These are phyloP conservation scores for Ceratina calcarata DNA, from an alignment of 1,140 invertebrate genomes.

Conservation along the genomic window DNA sequence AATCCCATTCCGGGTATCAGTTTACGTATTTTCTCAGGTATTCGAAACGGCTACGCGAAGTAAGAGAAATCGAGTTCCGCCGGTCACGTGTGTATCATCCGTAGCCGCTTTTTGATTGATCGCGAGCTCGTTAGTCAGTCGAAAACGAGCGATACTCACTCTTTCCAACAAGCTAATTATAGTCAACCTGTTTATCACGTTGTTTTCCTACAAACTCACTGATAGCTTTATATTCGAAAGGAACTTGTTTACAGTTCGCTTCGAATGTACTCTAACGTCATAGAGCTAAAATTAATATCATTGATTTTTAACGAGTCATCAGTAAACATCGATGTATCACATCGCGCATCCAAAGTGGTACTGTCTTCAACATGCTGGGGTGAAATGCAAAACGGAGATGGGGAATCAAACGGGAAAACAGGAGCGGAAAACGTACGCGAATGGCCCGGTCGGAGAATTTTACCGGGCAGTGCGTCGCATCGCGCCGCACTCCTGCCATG, in stretches of 20 bases:
- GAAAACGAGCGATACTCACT: not conserved
- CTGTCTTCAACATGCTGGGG: no score
- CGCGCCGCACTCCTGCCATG: conserved; percentile 28
- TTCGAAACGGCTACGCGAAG: conserved; percentile 2
- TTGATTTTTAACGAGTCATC: no score
- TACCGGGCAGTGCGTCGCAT: conserved; percentile 43
- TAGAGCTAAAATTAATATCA: no score
- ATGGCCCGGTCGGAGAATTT: conserved; percentile 54
- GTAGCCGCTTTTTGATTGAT: not conserved
- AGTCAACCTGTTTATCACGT: not conserved
- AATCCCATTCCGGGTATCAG: conserved; percentile 18
- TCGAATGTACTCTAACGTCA: no score
- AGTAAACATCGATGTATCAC: no score
- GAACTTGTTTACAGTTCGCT: no score
- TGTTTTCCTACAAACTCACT: not conserved
- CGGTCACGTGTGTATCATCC: not conserved
- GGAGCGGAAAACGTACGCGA: conserved; percentile 38
- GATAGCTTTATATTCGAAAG: no score
- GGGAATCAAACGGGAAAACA: no score
- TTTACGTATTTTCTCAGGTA: conserved; percentile 24
- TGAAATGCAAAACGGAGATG: no score
- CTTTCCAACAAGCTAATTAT: not conserved
- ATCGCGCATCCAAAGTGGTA: no score
- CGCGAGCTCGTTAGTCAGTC: not conserved
- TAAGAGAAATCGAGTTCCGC: conserved; percentile 8